Percentiles rank a stretch among this genome's conserved stretches.
Conservation (phyloP, 2,113 vertebrate genomes). For the Rhabdornis inornatus region DNA sequence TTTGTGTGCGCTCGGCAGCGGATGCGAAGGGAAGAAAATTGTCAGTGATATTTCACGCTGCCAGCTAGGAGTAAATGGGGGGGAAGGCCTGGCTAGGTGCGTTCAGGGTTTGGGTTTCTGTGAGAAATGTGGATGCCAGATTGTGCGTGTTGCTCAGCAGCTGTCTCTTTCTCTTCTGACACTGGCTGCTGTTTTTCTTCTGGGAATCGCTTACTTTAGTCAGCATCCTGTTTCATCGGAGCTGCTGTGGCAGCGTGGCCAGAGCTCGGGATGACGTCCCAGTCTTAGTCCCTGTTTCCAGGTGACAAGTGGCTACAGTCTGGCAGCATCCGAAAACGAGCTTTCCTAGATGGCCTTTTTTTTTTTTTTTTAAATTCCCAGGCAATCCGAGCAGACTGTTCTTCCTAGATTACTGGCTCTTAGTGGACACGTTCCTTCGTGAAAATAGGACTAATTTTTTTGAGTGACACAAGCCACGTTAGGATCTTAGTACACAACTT, state of each 20-base stretch:
- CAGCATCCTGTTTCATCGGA: background rate
- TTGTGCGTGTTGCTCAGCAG: background rate
- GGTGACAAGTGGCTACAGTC: background rate
- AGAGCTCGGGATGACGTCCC: background rate
- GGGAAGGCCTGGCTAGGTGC: rapidly evolving
- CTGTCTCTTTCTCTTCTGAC: background rate
- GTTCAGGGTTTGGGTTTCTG: background rate
- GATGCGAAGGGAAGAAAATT: background rate
- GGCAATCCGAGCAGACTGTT: background rate
- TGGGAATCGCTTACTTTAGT: background rate
- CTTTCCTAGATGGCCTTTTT: background rate
- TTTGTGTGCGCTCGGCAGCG: background rate
- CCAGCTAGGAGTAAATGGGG: background rate
- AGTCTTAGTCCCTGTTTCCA: background rate
- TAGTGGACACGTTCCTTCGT: background rate
- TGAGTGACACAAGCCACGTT: background rate
- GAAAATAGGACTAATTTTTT: background rate
- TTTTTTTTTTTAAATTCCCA: background rate
- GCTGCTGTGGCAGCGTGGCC: background rate
- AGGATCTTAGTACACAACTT: background rate
- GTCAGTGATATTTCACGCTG: too few species aligned
- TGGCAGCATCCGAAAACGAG: background rate
- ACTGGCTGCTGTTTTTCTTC: background rate
- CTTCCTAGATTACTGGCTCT: background rate
- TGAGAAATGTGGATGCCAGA: background rate